phyloP scores from a whole-genome alignment of 2,888 invertebrate genomes.

The Horisme vitalbata region DNA sequence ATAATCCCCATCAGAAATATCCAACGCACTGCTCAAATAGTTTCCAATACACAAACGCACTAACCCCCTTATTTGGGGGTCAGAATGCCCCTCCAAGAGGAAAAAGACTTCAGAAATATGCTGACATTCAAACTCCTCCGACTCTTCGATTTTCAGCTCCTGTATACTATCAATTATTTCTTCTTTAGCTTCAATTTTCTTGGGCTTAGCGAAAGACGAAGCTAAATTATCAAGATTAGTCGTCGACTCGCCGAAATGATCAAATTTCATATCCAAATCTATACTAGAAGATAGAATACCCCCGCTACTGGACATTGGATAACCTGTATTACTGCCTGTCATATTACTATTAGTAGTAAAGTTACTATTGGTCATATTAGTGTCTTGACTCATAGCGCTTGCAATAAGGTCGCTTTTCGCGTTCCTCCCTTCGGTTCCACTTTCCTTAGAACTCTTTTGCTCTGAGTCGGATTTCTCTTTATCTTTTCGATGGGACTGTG shows the following conservation, averaged over 20 bases:
- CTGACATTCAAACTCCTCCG: constrained; percentile 74
- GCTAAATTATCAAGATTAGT: constrained; percentile 55
- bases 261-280: constrained; percentile 84
- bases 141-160: constrained; percentile 51
- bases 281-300: constrained; percentile 67
- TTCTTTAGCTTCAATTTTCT: constrained; percentile 50
- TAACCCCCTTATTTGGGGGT: constrained; percentile 92
- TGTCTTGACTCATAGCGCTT: constrained; percentile 65
- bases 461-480: constrained; percentile 70
- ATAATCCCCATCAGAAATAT: constrained; percentile 81
- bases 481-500: constrained; percentile 39
- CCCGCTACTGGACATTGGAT: constrained; percentile 72
- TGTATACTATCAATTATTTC: constrained; percentile 45
- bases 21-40: constrained; percentile 84
- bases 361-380: constrained; percentile 72
- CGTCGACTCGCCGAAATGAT: constrained; percentile 83
- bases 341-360: constrained; percentile 74
- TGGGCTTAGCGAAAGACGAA: constrained; percentile 30
- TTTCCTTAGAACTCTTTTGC: constrained; percentile 67
- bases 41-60: constrained; percentile 86
- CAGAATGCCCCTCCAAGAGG: constrained; percentile 87
- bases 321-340: constrained; percentile 71
- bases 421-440: constrained; percentile 63
- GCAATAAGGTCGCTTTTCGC: constrained; percentile 57
- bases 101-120: constrained; percentile 86